Evolutionary conservation across 2,888 invertebrate species (phyloP), one percentile per base, ranked within the genome.

Genomic region (Pollenia amentaria): DNA sequence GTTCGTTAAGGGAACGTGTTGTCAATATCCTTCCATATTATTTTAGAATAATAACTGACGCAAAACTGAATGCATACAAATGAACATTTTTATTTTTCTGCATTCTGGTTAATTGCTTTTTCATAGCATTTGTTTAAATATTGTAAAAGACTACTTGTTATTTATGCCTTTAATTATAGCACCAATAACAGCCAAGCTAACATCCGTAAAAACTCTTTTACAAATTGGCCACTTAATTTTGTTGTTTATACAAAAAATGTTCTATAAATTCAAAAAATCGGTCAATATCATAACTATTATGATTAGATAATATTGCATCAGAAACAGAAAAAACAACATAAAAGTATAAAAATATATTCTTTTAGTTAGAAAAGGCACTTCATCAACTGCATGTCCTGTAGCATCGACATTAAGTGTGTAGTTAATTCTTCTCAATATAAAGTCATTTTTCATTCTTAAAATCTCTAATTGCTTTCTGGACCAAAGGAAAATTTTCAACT

Each of bases 291-390:
- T 21, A 55, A 10, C 21, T 21, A 3, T 3, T 55, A 55, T 55
- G 55, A 21, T 55, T 55, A 3, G 55, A 55, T 11, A 55, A 11
- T 55, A 55, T 21, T 21, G 55, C 55, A 29, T 57, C 11, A 29
- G 57, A 12, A 7, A 57, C 57, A 57, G 57, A 57, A 29, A 57
- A 57, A 29, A 29, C 21, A 21, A 21, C 21, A 21, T 2, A 2
- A 21, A 2, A 21, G 2, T 21, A 40, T 53, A 70, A 16, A 70
- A 40, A 21, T 55, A 55, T 55, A 55, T 70, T 55, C 42, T 44
- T 16, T 69, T 69, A 7, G 67, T 51, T 38, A 38, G 38, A 69
- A 69, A 69, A 12, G 11, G 1, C 69, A 40, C 51, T n/a, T 64
- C 64, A 0, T 44, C 29, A 14, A 67, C 14, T 14, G 44, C 64